Evolutionary conservation across 1,140 invertebrate species (phyloP).

Genomic region (Mya arenaria): DNA sequence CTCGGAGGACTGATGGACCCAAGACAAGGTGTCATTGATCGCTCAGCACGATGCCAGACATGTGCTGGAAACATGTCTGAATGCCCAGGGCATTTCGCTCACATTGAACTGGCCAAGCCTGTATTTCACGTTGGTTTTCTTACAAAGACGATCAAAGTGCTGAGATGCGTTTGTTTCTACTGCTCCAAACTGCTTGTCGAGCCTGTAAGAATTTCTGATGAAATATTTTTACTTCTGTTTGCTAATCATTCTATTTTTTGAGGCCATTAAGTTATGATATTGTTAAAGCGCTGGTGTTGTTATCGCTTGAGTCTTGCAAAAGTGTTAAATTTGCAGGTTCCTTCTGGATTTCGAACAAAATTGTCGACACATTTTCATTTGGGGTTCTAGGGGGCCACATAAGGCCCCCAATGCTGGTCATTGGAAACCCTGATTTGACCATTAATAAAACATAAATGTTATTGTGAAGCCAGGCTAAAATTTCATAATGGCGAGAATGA

Average conservation of each 20-base stretch:
- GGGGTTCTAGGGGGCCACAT: no score
- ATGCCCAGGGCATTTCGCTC: constrained; percentile 99
- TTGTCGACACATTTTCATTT: no score
- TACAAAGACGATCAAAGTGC: constrained; percentile 97
- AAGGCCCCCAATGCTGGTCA: no score
- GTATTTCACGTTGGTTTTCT: constrained; percentile 99
- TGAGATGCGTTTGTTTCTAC: constrained; percentile 98
- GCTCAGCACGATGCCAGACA: constrained; percentile 94
- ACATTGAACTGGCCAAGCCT: constrained; percentile 98
- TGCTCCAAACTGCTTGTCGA: constrained; percentile 97
- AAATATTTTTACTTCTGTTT: not conserved
- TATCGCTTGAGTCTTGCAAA: not conserved
- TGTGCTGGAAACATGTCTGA: constrained; percentile 99
- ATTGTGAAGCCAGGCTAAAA: no score
- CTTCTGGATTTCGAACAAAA: no score
- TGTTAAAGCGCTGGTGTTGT: not conserved
- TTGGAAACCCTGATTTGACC: no score
- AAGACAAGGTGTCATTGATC: constrained; percentile 97
- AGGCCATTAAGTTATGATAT: not conserved
- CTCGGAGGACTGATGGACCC: constrained; percentile 99
- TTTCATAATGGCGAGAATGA: no score
- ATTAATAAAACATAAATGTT: no score
- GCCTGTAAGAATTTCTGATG: constrained; percentile 85
- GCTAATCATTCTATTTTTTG: not conserved
- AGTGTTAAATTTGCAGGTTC: not conserved